Evolutionary conservation across 2,797 vertebrate species (phyloP), one percentile per base, ranked within the genome.

Genomic region (Malacoctenus gilli): DNA sequence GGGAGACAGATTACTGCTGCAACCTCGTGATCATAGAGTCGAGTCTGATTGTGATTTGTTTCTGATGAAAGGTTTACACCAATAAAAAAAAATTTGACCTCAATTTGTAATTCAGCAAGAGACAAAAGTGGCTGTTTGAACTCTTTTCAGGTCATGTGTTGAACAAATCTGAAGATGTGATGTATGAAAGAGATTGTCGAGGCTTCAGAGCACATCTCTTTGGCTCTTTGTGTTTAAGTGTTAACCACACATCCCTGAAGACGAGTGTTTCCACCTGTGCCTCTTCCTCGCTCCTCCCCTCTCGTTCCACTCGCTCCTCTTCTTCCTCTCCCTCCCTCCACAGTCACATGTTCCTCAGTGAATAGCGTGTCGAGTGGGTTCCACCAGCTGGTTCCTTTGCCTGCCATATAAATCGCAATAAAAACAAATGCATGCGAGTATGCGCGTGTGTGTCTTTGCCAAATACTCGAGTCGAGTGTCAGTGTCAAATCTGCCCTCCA

Each of bases 351-450:
- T 62, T 68, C 60, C 25, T 32, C 60, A 54, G 36, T 88, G 79
- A 89, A 88, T 80, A 84, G 79, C 61, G 23, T 58, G 68, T 73
- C 74, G 86, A 86, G 87, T 86, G 82, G 82, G 66, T 82, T 76
- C 84, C 83, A 68, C 84, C 88, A 90, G 85, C 88, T 90, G 87
- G 77, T 76, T 75, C 75, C 58, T 85, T 85, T 82, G 81, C 78
- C 59, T 85, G 83, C 70, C 67, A 75, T 75, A 85, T 73, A 78
- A 81, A 80, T 75, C 60, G 72, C 64, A 64, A 74, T 77, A 81
- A 82, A 84, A 75, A 67, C 67, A 76, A 77, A 67, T 74, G 25
- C 36, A 40, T 59, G 36, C 44, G 34, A 39, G 60, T 39, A 22
- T 48, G 44, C 60, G 59, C 64, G 20, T 11, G 58, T 64, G 61